Evolutionary conservation across 2,113 vertebrate genomes (phyloP), one percentile per base, ranked within the genome.

Genomic region (Triplophysa rosa): DNA sequence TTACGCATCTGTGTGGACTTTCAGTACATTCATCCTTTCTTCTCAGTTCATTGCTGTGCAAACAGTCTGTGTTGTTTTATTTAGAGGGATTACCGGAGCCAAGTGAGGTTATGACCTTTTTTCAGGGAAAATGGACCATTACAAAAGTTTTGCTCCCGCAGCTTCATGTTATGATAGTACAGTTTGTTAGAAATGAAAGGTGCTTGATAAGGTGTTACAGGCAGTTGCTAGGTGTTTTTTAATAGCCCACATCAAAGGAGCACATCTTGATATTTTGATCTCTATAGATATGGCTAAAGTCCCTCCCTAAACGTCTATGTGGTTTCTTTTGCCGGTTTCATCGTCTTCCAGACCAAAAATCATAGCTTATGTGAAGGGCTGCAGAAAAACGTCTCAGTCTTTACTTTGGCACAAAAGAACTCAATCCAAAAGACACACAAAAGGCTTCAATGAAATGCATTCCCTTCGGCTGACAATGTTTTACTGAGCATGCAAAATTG

Each of bases 1-100:
- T 64, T 64, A 56, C 17, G 24, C 45, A 59, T 33, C 40, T 70
- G 66, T 40, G 16, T 76, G 47, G 69, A 59, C 63, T 69, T 54
- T 75, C 75, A 56, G 62, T 17, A 19, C 45, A 54, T 29, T 61
- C 21, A 21, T 16, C 10, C 26, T 58, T 62, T 56, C 23, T 49
- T 76, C 63, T 19, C n/a, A 5, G 21, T 33, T 78, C 56, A 68
- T 42, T 40, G 54, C 67, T 73, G 63, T 68, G 79, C 70, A 66
- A 78, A 84, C 75, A 69, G 47, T 21, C 11, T 54, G 42, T 63
- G 11, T 66, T 49, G 8, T 67, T 13, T 23, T 63, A 49, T 37
- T 52, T 9, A 24, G 9, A 58, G 33, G 54, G 68, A 84, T 78
- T 81, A 78, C 23, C 42, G 23, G 59, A 69, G 77, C 64, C 74